These are phyloP conservation scores for Aspidoscelis tigris DNA, from an alignment of 2,113 vertebrate genomes.

Conservation along the genomic window DNA sequence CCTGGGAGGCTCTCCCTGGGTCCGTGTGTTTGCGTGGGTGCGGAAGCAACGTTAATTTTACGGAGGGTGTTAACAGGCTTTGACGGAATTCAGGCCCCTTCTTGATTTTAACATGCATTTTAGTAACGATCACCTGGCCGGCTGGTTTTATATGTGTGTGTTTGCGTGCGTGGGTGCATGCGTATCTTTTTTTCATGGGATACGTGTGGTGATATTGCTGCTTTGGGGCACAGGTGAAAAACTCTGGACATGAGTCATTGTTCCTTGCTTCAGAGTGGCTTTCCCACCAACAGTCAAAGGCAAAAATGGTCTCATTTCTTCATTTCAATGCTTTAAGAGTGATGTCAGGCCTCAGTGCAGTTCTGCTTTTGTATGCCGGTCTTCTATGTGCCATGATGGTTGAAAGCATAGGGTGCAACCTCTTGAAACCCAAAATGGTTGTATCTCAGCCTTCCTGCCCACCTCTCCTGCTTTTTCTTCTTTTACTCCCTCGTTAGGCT, in stretches of 20 bases:
- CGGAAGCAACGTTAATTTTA: conserved; percentile 23
- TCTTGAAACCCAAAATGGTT: conserved; percentile 58
- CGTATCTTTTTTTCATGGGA: conserved; percentile 47
- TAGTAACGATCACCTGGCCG: conserved; percentile 64
- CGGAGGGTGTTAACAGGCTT: conserved; percentile 72
- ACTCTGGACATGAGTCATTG: background rate
- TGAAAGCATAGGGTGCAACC: conserved; percentile 56
- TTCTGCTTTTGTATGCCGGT: background rate
- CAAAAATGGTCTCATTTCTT: conserved; percentile 35
- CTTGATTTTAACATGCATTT: conserved; percentile 73
- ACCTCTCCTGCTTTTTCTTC: background rate
- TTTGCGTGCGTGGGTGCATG: too few species aligned
- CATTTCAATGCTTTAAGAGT: conserved; percentile 57
- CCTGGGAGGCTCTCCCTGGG: conserved; percentile 76
- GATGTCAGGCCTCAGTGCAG: conserved; percentile 43
- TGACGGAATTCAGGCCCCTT: conserved; percentile 74
- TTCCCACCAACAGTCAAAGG: conserved; percentile 45
- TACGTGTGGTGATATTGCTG: conserved; percentile 44
- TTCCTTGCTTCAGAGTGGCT: background rate
- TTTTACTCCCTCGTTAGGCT: conserved; percentile 49
- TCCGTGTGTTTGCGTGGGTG: conserved; percentile 43
- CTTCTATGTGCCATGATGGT: conserved; percentile 36
- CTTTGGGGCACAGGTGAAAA: conserved; percentile 5
- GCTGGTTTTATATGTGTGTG: conserved; percentile 34
- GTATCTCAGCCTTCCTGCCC: conserved; percentile 1